Percentiles rank a stretch among this genome's conserved stretches.
Conservation (phyloP, 1,140 invertebrate species). For the Danaus plexippus region DNA sequence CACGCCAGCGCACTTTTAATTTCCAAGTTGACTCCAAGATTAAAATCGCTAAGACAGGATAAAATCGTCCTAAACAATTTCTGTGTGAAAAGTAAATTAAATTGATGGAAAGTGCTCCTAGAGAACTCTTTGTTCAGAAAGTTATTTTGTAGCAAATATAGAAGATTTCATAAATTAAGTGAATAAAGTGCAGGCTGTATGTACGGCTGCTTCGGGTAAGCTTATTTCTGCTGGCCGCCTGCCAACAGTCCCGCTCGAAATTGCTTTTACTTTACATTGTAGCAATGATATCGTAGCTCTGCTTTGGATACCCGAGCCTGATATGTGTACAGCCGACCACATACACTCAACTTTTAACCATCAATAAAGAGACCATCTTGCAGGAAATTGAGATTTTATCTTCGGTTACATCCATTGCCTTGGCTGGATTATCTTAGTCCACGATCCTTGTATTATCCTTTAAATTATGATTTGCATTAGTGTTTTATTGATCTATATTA, state of each 20-base stretch:
- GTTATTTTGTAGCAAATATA: constrained; percentile 22
- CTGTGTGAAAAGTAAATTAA: not conserved
- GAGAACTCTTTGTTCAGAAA: not conserved
- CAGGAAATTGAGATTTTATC: constrained; percentile 14
- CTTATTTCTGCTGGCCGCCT: constrained; percentile 61
- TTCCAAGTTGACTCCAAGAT: constrained; percentile 34
- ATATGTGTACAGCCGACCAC: constrained; percentile 27
- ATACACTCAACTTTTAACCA: constrained; percentile 21
- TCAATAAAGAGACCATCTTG: constrained; percentile 19
- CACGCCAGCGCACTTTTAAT: constrained; percentile 45
- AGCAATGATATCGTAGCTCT: constrained; percentile 57
- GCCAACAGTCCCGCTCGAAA: constrained; percentile 59
- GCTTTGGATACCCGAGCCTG: constrained; percentile 33
- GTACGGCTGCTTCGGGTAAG: constrained; percentile 51
- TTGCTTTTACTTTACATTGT: constrained; percentile 61
- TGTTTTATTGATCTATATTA: too few species aligned
- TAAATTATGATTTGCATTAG: too few species aligned
- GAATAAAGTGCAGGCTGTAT: constrained; percentile 40
- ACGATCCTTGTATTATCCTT: too few species aligned
- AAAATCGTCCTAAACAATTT: constrained; percentile 7
- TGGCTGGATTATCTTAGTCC: too few species aligned
- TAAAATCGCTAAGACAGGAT: constrained; percentile 8
- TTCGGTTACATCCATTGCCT: not conserved
- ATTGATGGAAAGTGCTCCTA: too few species aligned
- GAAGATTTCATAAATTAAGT: constrained; percentile 44